These are phyloP conservation scores for Perca schrenkii DNA, from an alignment of 2,113 vertebrate species.

Conservation along the genomic window DNA sequence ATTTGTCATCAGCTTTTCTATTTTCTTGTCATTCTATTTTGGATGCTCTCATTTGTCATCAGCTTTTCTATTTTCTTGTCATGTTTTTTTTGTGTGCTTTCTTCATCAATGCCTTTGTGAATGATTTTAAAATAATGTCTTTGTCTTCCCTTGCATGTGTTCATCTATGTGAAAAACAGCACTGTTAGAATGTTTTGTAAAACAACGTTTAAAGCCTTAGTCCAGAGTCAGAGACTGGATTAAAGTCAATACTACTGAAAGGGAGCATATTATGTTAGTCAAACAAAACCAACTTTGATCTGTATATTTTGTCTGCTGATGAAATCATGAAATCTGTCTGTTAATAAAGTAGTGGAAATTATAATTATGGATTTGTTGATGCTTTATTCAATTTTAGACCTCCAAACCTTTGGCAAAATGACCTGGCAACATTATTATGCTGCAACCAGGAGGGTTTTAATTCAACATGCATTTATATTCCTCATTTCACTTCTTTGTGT, in stretches of 20 bases:
- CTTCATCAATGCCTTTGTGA: conserved; percentile 37
- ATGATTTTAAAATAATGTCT: conserved; percentile 43
- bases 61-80: not conserved
- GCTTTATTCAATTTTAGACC: not conserved
- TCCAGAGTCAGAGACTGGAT: conserved; percentile 74
- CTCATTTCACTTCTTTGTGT: not conserved
- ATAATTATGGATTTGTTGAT: not conserved
- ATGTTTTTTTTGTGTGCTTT: not conserved
- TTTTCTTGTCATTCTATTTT: not conserved
- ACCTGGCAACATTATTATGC: not conserved
- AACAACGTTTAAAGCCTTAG: conserved; percentile 75
- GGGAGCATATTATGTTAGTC: conserved; percentile 69
- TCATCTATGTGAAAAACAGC: conserved; percentile 52
- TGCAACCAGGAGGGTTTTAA: not conserved
- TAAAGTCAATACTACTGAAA: conserved; percentile 58
- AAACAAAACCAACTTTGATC: conserved; percentile 72
- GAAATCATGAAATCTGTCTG: conserved; percentile 77
- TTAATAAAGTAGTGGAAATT: conserved; percentile 78
- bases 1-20: conserved; percentile 7
- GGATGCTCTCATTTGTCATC: conserved; percentile 1
- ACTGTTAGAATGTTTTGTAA: conserved; percentile 72
- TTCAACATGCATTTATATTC: not conserved
- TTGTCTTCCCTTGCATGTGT: conserved; percentile 85
- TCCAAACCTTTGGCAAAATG: not conserved
- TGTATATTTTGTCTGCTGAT: conserved; percentile 90